Evolutionary conservation across 1,140 invertebrate species (phyloP).

Genomic region (Neotoxoptera formosana): DNA sequence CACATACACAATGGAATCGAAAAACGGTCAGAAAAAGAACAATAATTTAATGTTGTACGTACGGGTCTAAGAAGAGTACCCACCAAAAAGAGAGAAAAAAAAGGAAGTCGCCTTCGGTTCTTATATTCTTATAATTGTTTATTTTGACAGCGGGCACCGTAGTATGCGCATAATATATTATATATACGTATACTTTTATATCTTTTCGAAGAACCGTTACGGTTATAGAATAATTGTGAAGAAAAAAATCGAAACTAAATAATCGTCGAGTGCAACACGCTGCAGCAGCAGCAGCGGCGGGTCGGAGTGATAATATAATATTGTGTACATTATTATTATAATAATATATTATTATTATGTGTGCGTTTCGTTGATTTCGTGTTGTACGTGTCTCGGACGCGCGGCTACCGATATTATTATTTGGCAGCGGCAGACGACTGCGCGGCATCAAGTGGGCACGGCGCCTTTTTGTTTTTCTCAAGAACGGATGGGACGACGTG

Average conservation of each 20-base stretch:
- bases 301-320: neutral
- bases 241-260: constrained; percentile 1
- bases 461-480: constrained; percentile 46
- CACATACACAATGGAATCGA: constrained; percentile 20
- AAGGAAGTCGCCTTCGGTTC: neutral
- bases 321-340: neutral
- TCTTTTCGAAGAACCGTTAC: constrained; percentile 22
- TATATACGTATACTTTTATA: neutral
- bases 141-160: constrained; percentile 47
- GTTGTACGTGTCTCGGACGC: neutral
- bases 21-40: neutral
- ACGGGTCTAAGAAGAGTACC: neutral
- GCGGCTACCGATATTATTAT: constrained; percentile 22
- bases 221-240: neutral
- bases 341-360: too few relatives aligned
- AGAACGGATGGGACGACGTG: constrained; percentile 23
- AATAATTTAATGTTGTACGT: neutral
- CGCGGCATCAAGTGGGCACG: constrained; percentile 26
- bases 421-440: constrained; percentile 38
- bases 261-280: neutral
- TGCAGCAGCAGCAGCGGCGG: too few relatives aligned
- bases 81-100: neutral
- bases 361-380: neutral
- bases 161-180: too few relatives aligned
- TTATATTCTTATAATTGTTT: constrained; percentile 47